phyloP scores from a whole-genome alignment of 2,797 vertebrate species.

The Coendou prehensilis region DNA sequence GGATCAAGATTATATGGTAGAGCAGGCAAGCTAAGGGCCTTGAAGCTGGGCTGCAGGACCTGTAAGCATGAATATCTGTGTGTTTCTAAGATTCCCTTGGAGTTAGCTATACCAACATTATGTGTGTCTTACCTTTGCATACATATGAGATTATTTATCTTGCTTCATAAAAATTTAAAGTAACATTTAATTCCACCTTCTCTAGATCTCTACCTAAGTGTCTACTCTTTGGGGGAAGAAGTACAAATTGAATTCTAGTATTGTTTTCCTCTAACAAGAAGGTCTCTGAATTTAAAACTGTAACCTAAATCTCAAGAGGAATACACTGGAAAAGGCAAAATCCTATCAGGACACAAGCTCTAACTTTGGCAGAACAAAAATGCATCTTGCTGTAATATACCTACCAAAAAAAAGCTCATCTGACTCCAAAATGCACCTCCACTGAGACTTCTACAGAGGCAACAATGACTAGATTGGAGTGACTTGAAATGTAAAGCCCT shows the following conservation, averaged over 20 bases:
- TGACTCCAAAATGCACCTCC: background rate
- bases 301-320: conserved; percentile 29
- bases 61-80: background rate
- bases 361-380: conserved; percentile 25
- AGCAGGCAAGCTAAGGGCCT: background rate
- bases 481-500: background rate
- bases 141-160: conserved; percentile 18
- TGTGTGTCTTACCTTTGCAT: background rate
- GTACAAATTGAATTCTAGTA: conserved; percentile 41
- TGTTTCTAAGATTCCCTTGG: background rate
- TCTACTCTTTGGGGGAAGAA: background rate
- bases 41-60: background rate
- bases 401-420: background rate
- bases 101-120: background rate
- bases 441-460: background rate
- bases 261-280: conserved; percentile 2
- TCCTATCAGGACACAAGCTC: background rate
- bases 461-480: background rate
- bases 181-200: conserved; percentile 42
- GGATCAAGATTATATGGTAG: background rate
- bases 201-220: background rate
- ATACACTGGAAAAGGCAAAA: conserved; percentile 28
- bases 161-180: conserved; percentile 47
- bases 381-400: background rate
- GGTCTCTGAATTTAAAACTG: background rate